Conservation (phyloP, 1,140 invertebrate species). For the Trichogramma pretiosum region DNA sequence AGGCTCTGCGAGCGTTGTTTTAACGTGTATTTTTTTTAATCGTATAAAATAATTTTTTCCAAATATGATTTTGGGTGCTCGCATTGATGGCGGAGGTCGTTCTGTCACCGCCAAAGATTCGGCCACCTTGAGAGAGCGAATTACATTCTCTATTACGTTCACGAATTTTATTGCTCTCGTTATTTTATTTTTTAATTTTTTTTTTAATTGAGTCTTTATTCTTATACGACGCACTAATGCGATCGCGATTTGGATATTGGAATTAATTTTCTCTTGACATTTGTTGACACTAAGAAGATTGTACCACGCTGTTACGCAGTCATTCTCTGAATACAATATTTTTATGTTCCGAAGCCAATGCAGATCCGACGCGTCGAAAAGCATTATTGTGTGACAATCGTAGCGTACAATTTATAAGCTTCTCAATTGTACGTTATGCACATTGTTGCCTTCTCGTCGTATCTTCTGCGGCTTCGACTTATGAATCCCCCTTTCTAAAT, state of each 20-base stretch:
- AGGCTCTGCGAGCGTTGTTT: too few species aligned
- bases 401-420: too few species aligned
- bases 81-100: slow-evolving; percentile 43
- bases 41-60: slow-evolving; percentile 4
- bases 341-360: too few species aligned
- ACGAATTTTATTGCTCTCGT: background rate
- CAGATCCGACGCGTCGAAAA: too few species aligned
- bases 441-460: too few species aligned
- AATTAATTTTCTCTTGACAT: background rate
- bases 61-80: slow-evolving; percentile 29
- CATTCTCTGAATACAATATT: too few species aligned
- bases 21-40: background rate
- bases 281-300: background rate
- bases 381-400: too few species aligned
- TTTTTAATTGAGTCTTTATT: too few species aligned
- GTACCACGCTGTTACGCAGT: background rate
- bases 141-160: slow-evolving; percentile 22
- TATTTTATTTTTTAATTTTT: too few species aligned
- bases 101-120: slow-evolving; percentile 40
- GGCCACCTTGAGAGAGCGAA: slow-evolving; percentile 46
- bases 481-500: slow-evolving; percentile 27
- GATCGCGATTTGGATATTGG: too few species aligned
- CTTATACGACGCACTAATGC: too few species aligned
- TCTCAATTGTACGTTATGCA: too few species aligned
- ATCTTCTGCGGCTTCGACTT: slow-evolving; percentile 16